phyloP scores from a whole-genome alignment of 2,888 invertebrate species.

The Neoitamus cyanurus region DNA sequence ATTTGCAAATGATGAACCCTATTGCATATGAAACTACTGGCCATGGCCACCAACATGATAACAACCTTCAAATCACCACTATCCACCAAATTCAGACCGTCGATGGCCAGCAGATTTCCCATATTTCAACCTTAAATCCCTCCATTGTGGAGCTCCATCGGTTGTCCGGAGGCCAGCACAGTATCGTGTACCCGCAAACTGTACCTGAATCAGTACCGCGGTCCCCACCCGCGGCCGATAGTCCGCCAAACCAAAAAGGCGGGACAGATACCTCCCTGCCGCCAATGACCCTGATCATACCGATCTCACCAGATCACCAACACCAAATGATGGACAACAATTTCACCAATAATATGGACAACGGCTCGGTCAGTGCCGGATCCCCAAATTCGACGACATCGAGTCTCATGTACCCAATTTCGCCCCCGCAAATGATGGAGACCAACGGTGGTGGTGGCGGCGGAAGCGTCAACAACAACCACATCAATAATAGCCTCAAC shows the following conservation, averaged over 20 bases:
- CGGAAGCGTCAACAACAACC: conserved; percentile 65
- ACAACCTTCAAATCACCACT: conserved; percentile 42
- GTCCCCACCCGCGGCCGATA: conserved; percentile 62
- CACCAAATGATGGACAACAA: neutral
- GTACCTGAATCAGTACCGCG: conserved; percentile 59
- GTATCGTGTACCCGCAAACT: conserved; percentile 53
- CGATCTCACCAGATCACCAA: neutral
- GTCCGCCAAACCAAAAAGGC: conserved; percentile 57
- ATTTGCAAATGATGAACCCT: neutral
- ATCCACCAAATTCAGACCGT: conserved; percentile 51
- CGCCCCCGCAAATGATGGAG: conserved; percentile 54
- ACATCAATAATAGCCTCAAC: conserved; percentile 63
- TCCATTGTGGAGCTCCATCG: conserved; percentile 53
- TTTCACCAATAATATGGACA: conserved; percentile 61
- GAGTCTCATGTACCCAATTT: neutral
- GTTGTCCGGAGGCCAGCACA: conserved; percentile 53
- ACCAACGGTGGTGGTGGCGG: conserved; percentile 66
- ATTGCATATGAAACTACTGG: neutral
- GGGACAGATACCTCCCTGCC: neutral
- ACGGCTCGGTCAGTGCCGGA: conserved; percentile 52
- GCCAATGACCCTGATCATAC: neutral
- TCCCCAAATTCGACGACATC: neutral
- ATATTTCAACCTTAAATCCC: conserved; percentile 43
- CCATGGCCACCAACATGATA: neutral
- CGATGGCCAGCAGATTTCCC: conserved; percentile 45